phyloP scores from a whole-genome alignment of 1,140 invertebrate species.

The Wiebesia pumilae region DNA sequence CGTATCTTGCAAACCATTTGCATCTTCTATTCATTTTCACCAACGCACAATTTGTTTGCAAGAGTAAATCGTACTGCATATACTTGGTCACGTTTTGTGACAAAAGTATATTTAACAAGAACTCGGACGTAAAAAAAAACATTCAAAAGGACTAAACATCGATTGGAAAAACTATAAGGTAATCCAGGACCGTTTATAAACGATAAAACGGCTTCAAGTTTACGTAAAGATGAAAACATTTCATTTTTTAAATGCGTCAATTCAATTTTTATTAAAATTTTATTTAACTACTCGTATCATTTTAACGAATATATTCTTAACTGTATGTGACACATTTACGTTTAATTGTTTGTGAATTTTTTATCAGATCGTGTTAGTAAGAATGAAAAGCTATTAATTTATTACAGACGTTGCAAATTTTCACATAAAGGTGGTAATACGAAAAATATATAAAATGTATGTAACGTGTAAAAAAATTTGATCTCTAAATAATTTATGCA shows the following conservation, averaged over 20 bases:
- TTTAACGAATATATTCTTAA: too few relatives aligned
- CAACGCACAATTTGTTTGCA: constrained; percentile 1
- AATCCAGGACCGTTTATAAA: constrained; percentile 51
- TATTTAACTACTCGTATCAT: too few relatives aligned
- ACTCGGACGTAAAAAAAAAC: constrained; percentile 29
- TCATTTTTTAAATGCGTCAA: background rate
- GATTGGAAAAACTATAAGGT: constrained; percentile 13
- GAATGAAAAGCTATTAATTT: too few relatives aligned
- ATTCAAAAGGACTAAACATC: constrained; percentile 3
- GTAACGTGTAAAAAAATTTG: too few relatives aligned
- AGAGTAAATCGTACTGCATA: constrained; percentile 2
- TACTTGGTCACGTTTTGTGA: constrained; percentile 19
- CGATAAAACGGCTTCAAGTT: constrained; percentile 46
- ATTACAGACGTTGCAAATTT: too few relatives aligned
- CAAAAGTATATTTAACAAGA: background rate
- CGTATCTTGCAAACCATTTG: constrained; percentile 35
- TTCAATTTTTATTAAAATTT: background rate
- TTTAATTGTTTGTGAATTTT: too few relatives aligned
- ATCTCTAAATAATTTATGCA: too few relatives aligned
- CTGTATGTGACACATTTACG: too few relatives aligned
- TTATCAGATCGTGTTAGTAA: too few relatives aligned
- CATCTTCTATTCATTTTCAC: background rate
- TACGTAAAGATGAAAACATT: constrained; percentile 1
- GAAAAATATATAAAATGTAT: too few relatives aligned
- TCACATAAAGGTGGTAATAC: too few relatives aligned